phyloP scores from a whole-genome alignment of 2,797 vertebrate species.

The Lepilemur ruficaudatus region DNA sequence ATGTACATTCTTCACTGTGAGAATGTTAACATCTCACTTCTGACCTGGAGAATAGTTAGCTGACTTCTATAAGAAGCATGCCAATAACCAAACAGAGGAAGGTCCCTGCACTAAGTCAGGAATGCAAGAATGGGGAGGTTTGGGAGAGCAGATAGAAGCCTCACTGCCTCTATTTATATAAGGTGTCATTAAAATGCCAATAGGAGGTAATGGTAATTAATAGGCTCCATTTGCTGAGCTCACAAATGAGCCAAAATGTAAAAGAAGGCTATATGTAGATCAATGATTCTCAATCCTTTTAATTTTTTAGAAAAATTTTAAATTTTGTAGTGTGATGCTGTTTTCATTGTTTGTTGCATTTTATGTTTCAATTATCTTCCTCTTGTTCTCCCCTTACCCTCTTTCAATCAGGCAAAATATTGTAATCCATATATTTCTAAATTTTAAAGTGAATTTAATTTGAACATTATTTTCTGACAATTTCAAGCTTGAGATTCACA shows the following conservation, averaged over 20 bases:
- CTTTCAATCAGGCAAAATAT: background rate
- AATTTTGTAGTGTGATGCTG: background rate
- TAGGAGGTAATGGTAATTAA: constrained; percentile 79
- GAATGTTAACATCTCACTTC: constrained; percentile 58
- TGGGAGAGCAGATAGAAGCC: background rate
- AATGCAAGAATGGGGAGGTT: background rate
- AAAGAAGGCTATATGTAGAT: constrained; percentile 40
- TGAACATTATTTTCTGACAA: constrained; percentile 16
- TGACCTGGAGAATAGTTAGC: background rate
- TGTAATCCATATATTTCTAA: background rate
- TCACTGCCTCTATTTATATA: background rate
- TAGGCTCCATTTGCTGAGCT: constrained; percentile 73
- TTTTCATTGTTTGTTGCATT: constrained; percentile 24
- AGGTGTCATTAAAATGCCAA: constrained; percentile 61
- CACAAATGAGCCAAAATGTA: constrained; percentile 61
- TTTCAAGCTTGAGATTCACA: background rate
- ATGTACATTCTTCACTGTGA: constrained; percentile 20
- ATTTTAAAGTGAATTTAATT: constrained; percentile 22
- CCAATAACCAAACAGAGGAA: background rate
- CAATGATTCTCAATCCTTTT: background rate
- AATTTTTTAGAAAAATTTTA: background rate
- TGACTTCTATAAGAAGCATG: background rate
- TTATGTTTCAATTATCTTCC: background rate
- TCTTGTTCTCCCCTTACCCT: background rate
- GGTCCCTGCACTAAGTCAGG: background rate